These are phyloP conservation scores for Priocnemis perturbator DNA, from an alignment of 2,888 invertebrate genomes.

Conservation along the genomic window DNA sequence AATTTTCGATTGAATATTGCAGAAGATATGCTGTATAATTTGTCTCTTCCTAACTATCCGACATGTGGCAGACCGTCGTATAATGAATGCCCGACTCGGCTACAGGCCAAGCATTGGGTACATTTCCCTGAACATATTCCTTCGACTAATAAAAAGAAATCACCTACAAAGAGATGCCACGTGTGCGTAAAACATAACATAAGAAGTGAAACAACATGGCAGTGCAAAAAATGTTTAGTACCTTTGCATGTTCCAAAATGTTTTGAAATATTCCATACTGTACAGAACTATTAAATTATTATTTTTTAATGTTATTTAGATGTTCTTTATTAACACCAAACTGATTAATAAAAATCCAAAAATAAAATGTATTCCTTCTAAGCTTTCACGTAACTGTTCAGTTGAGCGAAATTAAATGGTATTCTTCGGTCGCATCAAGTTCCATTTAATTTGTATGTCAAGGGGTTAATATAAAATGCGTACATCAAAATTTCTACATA, in stretches of 20 bases:
- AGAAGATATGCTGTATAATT: slow-evolving; percentile 13
- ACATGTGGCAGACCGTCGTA: too few species aligned
- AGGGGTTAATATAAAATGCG: too few species aligned
- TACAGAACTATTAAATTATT: slow-evolving; percentile 24
- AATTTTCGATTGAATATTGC: slow-evolving; percentile 12
- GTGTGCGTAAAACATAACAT: slow-evolving; percentile 23
- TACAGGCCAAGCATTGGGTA: slow-evolving; percentile 8
- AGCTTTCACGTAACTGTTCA: too few species aligned
- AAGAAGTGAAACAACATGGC: slow-evolving; percentile 14
- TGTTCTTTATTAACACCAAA: slow-evolving; percentile 5
- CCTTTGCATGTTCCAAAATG: slow-evolving; percentile 23
- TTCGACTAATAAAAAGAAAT: slow-evolving; percentile 7
- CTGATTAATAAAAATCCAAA: too few species aligned
- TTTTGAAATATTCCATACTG: slow-evolving; percentile 20
- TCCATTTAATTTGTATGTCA: too few species aligned
- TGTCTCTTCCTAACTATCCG: slow-evolving; percentile 15
- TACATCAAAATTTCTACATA: too few species aligned
- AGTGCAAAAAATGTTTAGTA: slow-evolving; percentile 20
- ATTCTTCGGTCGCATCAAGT: too few species aligned
- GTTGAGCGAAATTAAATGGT: too few species aligned
- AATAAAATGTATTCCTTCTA: too few species aligned
- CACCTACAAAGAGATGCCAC: slow-evolving; percentile 11
- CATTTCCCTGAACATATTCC: neutral
- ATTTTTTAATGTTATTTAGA: slow-evolving; percentile 17
- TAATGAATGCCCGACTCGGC: slow-evolving; percentile 11